Conservation (phyloP, 1,140 invertebrate genomes). For the Drosophila arawakana region DNA sequence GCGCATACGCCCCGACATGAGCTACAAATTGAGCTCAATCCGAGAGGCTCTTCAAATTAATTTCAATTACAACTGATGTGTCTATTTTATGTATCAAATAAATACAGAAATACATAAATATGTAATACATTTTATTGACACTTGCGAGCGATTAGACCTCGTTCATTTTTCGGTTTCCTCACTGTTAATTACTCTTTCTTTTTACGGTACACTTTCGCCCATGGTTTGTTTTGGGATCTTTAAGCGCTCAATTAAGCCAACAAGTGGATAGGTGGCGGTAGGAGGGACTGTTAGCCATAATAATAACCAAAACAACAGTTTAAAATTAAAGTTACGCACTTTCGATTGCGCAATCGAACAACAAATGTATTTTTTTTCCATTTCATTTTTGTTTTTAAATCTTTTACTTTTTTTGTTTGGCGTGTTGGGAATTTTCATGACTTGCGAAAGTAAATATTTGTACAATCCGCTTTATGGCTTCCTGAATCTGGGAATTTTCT, state of each 20-base stretch:
- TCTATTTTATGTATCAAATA: neutral
- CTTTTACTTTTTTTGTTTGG: constrained; percentile 23
- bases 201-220: constrained; percentile 38
- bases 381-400: constrained; percentile 31
- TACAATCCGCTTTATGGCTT: constrained; percentile 52
- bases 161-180: constrained; percentile 45
- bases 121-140: constrained; percentile 49
- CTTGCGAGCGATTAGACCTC: constrained; percentile 35
- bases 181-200: constrained; percentile 14
- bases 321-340: constrained; percentile 70
- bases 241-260: constrained; percentile 59
- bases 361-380: neutral
- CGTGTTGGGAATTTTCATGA: constrained; percentile 62
- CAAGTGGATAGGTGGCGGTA: neutral
- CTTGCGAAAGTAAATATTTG: constrained; percentile 76
- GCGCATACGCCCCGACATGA: constrained; percentile 14
- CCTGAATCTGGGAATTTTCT: constrained; percentile 52
- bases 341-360: constrained; percentile 67
- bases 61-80: constrained; percentile 53
- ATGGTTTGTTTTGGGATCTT: constrained; percentile 17
- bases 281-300: constrained; percentile 8
- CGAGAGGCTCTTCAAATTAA: constrained; percentile 28
- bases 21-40: neutral
- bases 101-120: constrained; percentile 38
- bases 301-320: constrained; percentile 30